Percentiles rank a stretch among this genome's conserved stretches.
These are phyloP conservation scores for Cephalotes varians DNA, from an alignment of 2,888 invertebrate species.

Conservation along the genomic window DNA sequence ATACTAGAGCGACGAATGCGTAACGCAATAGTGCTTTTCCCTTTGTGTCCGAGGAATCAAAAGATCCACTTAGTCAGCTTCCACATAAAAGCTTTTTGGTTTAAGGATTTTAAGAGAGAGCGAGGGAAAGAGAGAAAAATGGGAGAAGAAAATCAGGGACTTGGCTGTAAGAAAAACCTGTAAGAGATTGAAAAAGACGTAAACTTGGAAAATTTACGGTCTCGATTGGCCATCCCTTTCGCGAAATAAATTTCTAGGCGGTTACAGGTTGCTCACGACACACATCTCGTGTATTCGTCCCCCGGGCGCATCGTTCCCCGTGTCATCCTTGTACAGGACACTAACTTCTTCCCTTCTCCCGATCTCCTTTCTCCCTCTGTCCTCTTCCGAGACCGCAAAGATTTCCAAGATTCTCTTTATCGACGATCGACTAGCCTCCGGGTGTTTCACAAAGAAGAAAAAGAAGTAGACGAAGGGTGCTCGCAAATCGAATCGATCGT, in stretches of 20 bases:
- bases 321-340: constrained; percentile 45
- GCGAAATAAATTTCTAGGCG: constrained; percentile 54
- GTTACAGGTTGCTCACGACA: constrained; percentile 21
- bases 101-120: neutral
- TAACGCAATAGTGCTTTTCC: constrained; percentile 1
- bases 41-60: constrained; percentile 9
- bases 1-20: neutral
- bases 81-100: constrained; percentile 40
- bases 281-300: constrained; percentile 34
- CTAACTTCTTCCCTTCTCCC: constrained; percentile 27
- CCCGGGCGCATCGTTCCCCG: constrained; percentile 39
- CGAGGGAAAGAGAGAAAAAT: neutral
- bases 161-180: constrained; percentile 1
- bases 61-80: constrained; percentile 4
- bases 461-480: constrained; percentile 36
- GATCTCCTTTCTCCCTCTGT: neutral
- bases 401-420: constrained; percentile 66
- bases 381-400: constrained; percentile 36
- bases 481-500: constrained; percentile 72
- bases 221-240: constrained; percentile 24
- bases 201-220: constrained; percentile 46
- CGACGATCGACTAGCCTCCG: constrained; percentile 54
- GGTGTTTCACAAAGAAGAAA: constrained; percentile 33
- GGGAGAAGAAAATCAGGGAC: neutral
- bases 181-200: constrained; percentile 52